phyloP scores from a whole-genome alignment of 64 coral and sea anemone genomes.

The Platygyra sinensis region DNA sequence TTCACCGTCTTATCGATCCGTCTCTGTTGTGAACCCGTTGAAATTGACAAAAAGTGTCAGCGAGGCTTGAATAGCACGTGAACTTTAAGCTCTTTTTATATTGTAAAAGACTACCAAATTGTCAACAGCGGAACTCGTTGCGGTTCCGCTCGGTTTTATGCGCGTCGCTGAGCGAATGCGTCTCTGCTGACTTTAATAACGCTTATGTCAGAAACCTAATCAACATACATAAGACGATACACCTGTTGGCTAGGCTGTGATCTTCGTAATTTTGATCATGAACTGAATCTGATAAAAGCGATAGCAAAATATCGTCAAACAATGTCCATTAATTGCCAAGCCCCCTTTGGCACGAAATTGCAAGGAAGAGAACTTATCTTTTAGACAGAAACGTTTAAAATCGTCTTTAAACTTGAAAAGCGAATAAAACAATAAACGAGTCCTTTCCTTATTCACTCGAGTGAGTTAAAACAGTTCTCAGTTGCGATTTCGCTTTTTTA shows the following conservation, averaged over 20 bases:
- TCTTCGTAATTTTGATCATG: neutral
- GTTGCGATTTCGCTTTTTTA: neutral
- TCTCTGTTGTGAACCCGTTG: neutral
- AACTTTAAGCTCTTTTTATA: neutral
- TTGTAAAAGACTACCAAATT: neutral
- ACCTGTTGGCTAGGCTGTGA: constrained; percentile 2
- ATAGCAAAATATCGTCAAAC: neutral
- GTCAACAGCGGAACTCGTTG: constrained; percentile 20
- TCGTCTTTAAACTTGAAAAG: neutral
- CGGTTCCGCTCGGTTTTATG: neutral
- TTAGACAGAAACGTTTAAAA: neutral
- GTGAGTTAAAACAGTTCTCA: too few relatives aligned
- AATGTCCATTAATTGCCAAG: neutral
- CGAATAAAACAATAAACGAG: neutral
- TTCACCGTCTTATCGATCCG: neutral
- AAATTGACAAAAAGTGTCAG: neutral
- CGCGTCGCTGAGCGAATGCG: neutral
- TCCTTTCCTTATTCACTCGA: neutral
- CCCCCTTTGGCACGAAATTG: neutral
- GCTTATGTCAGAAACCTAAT: constrained; percentile 14
- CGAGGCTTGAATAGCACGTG: neutral
- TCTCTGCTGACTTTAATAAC: neutral
- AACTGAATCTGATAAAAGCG: neutral
- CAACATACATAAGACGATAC: neutral
- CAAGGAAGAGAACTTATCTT: neutral